These are phyloP conservation scores for Microtus oregoni DNA, from an alignment of 2,113 vertebrate genomes.

Conservation along the genomic window DNA sequence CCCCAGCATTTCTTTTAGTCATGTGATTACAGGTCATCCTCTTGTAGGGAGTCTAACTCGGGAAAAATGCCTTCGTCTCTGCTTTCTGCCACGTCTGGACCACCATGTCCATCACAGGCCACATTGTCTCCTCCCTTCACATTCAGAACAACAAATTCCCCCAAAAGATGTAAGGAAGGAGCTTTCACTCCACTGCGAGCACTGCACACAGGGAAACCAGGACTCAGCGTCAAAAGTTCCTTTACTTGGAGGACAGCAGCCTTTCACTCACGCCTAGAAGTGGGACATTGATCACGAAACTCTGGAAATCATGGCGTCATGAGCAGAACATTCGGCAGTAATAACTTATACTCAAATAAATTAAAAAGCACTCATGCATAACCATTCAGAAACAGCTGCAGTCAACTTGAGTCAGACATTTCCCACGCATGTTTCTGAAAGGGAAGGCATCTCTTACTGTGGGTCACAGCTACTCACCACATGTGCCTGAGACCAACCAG, in stretches of 20 bases:
- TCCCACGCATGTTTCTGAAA: neutral
- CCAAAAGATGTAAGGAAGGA: too few species aligned
- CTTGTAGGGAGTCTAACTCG: neutral
- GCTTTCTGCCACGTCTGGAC: neutral
- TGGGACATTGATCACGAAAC: neutral
- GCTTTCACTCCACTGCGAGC: neutral
- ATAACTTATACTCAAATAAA: neutral
- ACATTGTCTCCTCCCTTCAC: neutral
- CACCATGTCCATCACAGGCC: neutral
- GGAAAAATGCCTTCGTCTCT: neutral
- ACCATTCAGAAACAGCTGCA: neutral
- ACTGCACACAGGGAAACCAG: neutral
- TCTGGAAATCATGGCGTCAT: neutral
- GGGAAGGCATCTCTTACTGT: neutral
- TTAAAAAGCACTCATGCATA: neutral
- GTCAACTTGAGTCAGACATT: neutral
- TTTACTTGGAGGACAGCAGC: neutral
- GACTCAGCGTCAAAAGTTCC: rapidly evolving
- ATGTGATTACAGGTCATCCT: neutral
- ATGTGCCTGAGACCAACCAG: constrained; percentile 78
- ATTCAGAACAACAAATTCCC: neutral
- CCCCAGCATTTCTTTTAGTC: neutral
- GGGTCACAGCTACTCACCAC: constrained; percentile 81
- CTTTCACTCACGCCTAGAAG: neutral
- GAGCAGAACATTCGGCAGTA: neutral